Base-by-base conservation (phyloP, 2,888 invertebrate genomes). In the Pristionchus entomophagus region DNA sequence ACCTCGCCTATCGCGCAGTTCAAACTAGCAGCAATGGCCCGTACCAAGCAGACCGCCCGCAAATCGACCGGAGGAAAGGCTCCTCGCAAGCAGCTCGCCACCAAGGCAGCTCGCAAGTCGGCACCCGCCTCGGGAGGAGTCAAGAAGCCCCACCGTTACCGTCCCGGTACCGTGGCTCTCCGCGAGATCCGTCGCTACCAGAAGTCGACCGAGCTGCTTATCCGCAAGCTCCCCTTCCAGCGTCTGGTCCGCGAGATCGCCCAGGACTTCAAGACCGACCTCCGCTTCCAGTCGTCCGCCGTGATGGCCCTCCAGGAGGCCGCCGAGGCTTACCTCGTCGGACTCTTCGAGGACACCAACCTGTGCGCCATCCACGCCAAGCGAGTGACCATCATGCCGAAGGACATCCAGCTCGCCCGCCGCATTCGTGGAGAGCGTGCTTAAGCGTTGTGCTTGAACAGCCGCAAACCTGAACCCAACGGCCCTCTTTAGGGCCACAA, bases 21-120 rank as follows among this genome's bases (percentile, higher is more conserved):
- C n/a, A n/a, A n/a, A n/a, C n/a, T n/a, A n/a, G n/a, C n/a, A n/a
- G 45, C 45, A 45, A 97, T 97, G 97, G 97, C 97, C 91, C 97
- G 97, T 96, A 97, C 97, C 49, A 97, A 97, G 96, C 97, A 97
- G 94, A 97, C 97, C 86, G 97, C 97, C 86, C 97, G 97, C 96
- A 97, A 97, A 95, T 97, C 97, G 0, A 97, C 97, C 86, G 97
- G 97, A 96, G 97, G 97, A 93, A 97, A 97, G 95, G 97, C 97
- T 92, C 97, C 97, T 87, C 96, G 97, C 93, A 97, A 97, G 95
- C 97, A 97, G 94, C 93, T 96, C 87, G 97, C 97, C 78, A 97
- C 97, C 84, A 97, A 97, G 95, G 97, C 97, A 53, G 97, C 97
- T 53, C 96, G 97, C 94, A 97, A 97, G 95, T 97, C 96, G 88